Evolutionary conservation across 2,888 invertebrate genomes (phyloP).

Genomic region (Tridacna crocea): DNA sequence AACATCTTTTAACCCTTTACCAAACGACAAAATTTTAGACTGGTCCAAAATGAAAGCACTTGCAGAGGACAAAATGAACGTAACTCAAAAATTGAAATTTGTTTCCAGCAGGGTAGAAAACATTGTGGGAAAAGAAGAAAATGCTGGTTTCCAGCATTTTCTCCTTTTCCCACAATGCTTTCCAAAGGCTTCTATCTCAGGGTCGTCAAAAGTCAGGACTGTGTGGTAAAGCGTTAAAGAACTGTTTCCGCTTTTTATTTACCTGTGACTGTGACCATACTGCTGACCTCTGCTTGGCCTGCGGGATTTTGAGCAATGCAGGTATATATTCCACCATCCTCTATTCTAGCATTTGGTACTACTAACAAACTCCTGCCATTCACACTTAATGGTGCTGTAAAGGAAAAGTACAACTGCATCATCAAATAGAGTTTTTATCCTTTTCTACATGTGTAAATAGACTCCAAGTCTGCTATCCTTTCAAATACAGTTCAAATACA

Average conservation of each 20-base stretch:
- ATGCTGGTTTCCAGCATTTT: not conserved
- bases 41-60: too few species aligned
- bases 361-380: slow-evolving; percentile 79
- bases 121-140: not conserved
- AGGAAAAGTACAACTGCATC: not conserved
- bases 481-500: too few species aligned
- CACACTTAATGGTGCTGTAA: slow-evolving; percentile 78
- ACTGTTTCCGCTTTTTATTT: not conserved
- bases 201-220: too few species aligned
- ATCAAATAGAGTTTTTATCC: not conserved
- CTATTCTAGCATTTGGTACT: slow-evolving; percentile 76
- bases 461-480: too few species aligned
- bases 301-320: slow-evolving; percentile 83
- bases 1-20: too few species aligned
- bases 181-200: too few species aligned
- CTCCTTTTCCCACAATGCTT: too few species aligned
- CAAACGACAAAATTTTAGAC: too few species aligned
- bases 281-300: slow-evolving; percentile 76
- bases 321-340: slow-evolving; percentile 83
- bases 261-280: slow-evolving; percentile 82
- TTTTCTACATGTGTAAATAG: too few species aligned
- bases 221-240: not conserved
- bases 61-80: too few species aligned
- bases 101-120: not conserved
- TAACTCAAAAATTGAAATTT: too few species aligned